These are phyloP conservation scores for Thysanoteuthis rhombus DNA, from an alignment of 2,888 invertebrate genomes.

Conservation along the genomic window DNA sequence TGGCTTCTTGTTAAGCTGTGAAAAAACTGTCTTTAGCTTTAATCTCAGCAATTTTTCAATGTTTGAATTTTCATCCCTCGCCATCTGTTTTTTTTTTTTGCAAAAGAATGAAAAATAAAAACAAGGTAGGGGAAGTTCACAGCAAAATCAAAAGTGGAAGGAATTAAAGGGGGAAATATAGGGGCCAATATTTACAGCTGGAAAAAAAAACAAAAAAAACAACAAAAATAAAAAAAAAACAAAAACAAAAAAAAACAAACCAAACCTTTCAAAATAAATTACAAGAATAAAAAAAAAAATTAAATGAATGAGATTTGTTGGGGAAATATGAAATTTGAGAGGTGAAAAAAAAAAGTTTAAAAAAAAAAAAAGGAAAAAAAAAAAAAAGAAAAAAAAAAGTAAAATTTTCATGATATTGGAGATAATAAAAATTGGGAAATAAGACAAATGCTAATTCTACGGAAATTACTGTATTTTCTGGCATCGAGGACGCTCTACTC, in stretches of 20 bases:
- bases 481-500: too few species aligned
- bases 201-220: background rate
- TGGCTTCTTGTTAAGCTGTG: background rate
- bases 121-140: background rate
- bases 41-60: background rate
- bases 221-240: too few species aligned
- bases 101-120: background rate
- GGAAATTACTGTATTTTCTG: background rate
- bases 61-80: background rate
- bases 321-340: background rate
- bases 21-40: background rate
- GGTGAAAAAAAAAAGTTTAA: background rate
- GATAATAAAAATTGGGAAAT: background rate
- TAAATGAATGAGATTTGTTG: background rate
- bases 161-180: background rate
- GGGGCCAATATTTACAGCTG: background rate
- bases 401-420: background rate
- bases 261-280: background rate
- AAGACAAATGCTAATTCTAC: background rate
- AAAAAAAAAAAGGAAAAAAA: background rate
- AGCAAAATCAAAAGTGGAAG: constrained; percentile 12
- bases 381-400: background rate
- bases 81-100: background rate
- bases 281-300: background rate
- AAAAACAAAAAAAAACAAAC: too few species aligned